Base-by-base conservation (phyloP, 2,888 invertebrate genomes). In the Baccha elongata region DNA sequence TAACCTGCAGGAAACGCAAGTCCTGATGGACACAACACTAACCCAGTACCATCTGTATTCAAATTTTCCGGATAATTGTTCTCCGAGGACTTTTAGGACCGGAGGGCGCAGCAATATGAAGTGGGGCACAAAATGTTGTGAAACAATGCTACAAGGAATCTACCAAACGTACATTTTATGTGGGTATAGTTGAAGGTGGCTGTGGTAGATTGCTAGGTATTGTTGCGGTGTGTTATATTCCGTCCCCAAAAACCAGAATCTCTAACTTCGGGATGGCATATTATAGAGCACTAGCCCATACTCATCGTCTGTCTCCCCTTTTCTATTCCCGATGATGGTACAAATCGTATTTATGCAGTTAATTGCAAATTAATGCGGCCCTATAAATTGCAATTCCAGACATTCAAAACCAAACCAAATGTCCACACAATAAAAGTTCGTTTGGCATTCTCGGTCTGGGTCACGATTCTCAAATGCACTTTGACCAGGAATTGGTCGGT, bases 281-380 rank as follows among this genome's bases (percentile, higher is more conserved):
- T n/a, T n/a, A n/a, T n/a, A n/a, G n/a, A n/a, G 23, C 21, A 64
- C 55, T 37, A 23, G 37, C 48, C 32, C 29, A 35, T 46, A 26
- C 55, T 32, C 65, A 42, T 29, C 40, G 50, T 60, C 52, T 26
- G 19, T 21, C 37, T 40, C 8, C 37, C n/a, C n/a, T 23, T 7
- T 26, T 7, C 26, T 26, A 11, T 4, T 52, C 42, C 23, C 55
- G 48, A 23, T 69, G 48, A 23, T 64, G 64, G 65, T 42, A 48
- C 78, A 67, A 78, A 83, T 62, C 68, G 83, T 72, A 83, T 72
- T 78, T 78, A 83, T 72, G 83, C 67, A 78, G 76, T 78, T 78
- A 78, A 83, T 78, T 83, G 72, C 83, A 72, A 83, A 83, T 83
- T 83, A 83, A 83, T 83, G 72, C 78, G 76, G 50, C 55, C 67